Evolutionary conservation across 1,140 invertebrate species (phyloP).

Genomic region (Habropoda laboriosa): DNA sequence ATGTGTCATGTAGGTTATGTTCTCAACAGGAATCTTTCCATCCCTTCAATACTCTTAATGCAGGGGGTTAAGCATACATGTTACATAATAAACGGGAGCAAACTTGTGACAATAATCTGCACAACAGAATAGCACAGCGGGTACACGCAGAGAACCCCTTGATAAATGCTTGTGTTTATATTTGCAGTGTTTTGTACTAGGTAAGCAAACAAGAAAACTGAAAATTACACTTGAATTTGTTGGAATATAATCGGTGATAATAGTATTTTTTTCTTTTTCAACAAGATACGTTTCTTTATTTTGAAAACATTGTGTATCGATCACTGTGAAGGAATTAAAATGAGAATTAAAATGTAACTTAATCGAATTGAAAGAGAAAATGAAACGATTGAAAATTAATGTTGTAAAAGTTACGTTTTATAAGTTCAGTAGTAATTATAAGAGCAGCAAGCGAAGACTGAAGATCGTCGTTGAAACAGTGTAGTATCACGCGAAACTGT

Average conservation of each 20-base stretch:
- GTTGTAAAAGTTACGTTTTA: slow-evolving; percentile 25
- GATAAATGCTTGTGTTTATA: background rate
- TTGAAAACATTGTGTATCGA: too few species aligned
- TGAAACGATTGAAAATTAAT: background rate
- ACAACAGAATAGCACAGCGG: slow-evolving; percentile 66
- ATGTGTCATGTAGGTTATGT: background rate
- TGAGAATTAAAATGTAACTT: background rate
- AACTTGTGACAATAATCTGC: slow-evolving; percentile 49
- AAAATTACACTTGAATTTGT: background rate
- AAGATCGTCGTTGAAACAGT: slow-evolving; percentile 45
- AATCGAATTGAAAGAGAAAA: too few species aligned
- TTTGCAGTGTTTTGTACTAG: background rate
- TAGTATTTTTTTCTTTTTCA: too few species aligned
- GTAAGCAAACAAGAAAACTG: slow-evolving; percentile 9
- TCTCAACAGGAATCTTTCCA: background rate
- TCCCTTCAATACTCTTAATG: slow-evolving; percentile 1
- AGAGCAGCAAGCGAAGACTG: slow-evolving; percentile 51
- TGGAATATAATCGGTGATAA: too few species aligned
- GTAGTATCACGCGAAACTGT: slow-evolving; percentile 59
- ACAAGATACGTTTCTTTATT: too few species aligned
- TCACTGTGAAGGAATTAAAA: background rate
- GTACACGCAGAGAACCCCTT: slow-evolving; percentile 40
- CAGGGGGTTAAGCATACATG: slow-evolving; percentile 57
- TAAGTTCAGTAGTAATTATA: slow-evolving; percentile 17
- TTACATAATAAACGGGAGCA: slow-evolving; percentile 49